Evolutionary conservation across 2,888 invertebrate genomes (phyloP).

Genomic region (Hirtodrosophila confusa): DNA sequence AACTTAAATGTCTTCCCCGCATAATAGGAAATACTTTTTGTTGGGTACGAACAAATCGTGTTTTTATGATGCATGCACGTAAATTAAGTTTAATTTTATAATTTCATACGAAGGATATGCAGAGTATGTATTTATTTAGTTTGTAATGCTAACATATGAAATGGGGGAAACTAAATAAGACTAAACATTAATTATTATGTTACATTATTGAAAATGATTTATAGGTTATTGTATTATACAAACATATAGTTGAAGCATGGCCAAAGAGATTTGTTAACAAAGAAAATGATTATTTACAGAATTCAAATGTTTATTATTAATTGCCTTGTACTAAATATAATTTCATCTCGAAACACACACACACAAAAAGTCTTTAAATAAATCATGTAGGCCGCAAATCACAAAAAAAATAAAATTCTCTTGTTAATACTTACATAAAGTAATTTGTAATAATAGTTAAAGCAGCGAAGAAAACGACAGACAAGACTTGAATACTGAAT

Average conservation of each 20-base stretch:
- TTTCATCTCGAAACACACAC: slow-evolving; percentile 15
- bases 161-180: slow-evolving; percentile 60
- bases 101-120: slow-evolving; percentile 28
- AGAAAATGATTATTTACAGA: slow-evolving; percentile 34
- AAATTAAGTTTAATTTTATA: slow-evolving; percentile 18
- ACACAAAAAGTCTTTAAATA: not conserved
- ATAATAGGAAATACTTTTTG: slow-evolving; percentile 38
- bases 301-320: slow-evolving; percentile 28
- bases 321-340: slow-evolving; percentile 36
- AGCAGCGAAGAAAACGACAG: slow-evolving; percentile 43
- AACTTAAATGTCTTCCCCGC: slow-evolving; percentile 57
- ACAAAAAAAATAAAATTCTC: slow-evolving; percentile 21
- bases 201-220: slow-evolving; percentile 24
- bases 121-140: slow-evolving; percentile 49
- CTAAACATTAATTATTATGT: slow-evolving; percentile 48
- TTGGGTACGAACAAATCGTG: slow-evolving; percentile 18
- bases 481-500: slow-evolving; percentile 71
- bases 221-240: slow-evolving; percentile 29
- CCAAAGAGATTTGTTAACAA: slow-evolving; percentile 65
- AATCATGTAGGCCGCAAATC: slow-evolving; percentile 18
- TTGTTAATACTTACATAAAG: slow-evolving; percentile 44
- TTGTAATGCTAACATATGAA: slow-evolving; percentile 46
- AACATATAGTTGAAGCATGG: slow-evolving; percentile 44
- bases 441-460: slow-evolving; percentile 41
- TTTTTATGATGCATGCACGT: slow-evolving; percentile 4